phyloP scores from a whole-genome alignment of 2,797 vertebrate genomes.

The Micropoecilia bifurca region DNA sequence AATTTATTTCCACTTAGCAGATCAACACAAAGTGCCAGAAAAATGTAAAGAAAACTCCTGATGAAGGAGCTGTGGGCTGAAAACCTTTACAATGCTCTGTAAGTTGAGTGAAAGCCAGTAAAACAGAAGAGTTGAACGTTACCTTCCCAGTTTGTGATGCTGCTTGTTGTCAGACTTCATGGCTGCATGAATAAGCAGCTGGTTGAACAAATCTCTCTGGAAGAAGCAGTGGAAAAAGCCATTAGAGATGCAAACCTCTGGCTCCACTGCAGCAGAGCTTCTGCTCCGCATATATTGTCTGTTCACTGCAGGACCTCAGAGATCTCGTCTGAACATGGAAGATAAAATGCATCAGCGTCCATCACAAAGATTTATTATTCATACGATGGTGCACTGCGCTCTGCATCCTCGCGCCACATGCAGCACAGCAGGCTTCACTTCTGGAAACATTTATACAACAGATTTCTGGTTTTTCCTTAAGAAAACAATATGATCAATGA shows the following conservation, averaged over 20 bases:
- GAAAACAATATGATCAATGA: constrained; percentile 26
- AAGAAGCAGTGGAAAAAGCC: constrained; percentile 45
- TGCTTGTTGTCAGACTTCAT: constrained; percentile 85
- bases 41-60: no score
- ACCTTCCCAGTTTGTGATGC: constrained; percentile 89
- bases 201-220: constrained; percentile 95
- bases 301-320: constrained; percentile 28
- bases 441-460: constrained; percentile 30
- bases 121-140: constrained; percentile 40
- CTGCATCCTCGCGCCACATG: constrained; percentile 26
- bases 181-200: constrained; percentile 90
- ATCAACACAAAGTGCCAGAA: no score
- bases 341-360: constrained; percentile 44
- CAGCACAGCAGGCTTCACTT: constrained; percentile 34
- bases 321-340: constrained; percentile 32
- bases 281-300: constrained; percentile 16
- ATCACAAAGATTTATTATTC: constrained; percentile 69
- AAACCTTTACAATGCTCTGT: background rate
- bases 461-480: constrained; percentile 26
- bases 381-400: constrained; percentile 36
- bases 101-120: background rate
- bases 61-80: background rate
- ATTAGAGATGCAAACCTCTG: constrained; percentile 39
- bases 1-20: background rate
- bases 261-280: constrained; percentile 2